A percentile compares a stretch with the other conserved stretches of the same genome.
phyloP scores from a whole-genome alignment of 2,113 vertebrate species.

The Passer domesticus region DNA sequence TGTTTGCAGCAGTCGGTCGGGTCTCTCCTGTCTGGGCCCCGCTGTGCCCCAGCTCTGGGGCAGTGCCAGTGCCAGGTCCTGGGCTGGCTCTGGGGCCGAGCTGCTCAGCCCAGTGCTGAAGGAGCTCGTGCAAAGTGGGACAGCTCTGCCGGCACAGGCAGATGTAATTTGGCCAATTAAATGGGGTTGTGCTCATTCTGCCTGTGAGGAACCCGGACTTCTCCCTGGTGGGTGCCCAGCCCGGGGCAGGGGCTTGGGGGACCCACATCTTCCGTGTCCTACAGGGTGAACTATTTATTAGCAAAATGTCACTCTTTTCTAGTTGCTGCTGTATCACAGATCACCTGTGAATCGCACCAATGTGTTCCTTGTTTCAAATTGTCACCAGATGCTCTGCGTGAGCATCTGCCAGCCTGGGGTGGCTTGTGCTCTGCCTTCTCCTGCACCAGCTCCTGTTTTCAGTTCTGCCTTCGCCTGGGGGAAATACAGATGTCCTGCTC shows the following conservation, averaged over 20 bases:
- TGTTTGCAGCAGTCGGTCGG: background rate
- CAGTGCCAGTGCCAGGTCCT: rapidly evolving
- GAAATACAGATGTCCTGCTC: background rate
- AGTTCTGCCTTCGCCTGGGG: background rate
- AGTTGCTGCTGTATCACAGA: background rate
- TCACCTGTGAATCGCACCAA: background rate
- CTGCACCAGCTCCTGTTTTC: background rate
- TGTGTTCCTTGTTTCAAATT: background rate
- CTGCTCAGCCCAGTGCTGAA: background rate
- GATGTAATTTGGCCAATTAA: background rate
- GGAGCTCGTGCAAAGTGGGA: background rate
- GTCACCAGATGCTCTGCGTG: background rate
- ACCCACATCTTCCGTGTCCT: background rate
- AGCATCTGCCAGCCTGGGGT: background rate
- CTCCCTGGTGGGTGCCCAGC: background rate
- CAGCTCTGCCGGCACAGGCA: background rate
- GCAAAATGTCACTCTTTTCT: background rate
- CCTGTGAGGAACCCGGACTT: rapidly evolving
- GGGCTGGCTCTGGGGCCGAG: background rate
- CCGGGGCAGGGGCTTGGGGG: background rate
- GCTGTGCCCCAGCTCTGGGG: background rate
- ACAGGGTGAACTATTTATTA: background rate
- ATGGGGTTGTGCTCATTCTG: background rate
- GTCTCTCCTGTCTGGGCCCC: background rate
- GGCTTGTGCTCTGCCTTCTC: background rate